These are phyloP conservation scores for Myotis vivesi DNA, from an alignment of 2,797 vertebrate species.

Conservation along the genomic window DNA sequence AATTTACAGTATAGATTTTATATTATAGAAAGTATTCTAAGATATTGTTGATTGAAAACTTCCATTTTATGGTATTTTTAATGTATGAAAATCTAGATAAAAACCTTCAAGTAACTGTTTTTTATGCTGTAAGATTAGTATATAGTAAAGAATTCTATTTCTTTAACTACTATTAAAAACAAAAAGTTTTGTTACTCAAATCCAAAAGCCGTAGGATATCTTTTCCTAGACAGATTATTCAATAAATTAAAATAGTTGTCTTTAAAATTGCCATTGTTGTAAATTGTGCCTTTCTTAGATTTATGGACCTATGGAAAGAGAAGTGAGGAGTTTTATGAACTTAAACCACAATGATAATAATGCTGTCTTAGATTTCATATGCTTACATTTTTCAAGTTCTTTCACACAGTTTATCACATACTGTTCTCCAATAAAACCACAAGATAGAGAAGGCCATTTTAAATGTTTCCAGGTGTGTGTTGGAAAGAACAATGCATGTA, in stretches of 20 bases:
- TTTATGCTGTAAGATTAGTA: not conserved
- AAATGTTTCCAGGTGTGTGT: not conserved
- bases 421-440: not conserved
- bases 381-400: not conserved
- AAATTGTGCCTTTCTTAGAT: constrained; percentile 3
- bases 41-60: not conserved
- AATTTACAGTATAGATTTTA: constrained; percentile 5
- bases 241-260: constrained; percentile 19
- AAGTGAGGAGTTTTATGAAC: not conserved
- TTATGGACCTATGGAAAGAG: not conserved
- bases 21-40: constrained; percentile 32
- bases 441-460: not conserved
- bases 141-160: constrained; percentile 3
- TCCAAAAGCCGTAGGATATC: not conserved
- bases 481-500: not conserved
- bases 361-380: not conserved
- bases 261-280: constrained; percentile 34
- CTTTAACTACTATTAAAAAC: constrained; percentile 13
- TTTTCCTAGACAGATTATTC: constrained; percentile 15
- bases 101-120: not conserved
- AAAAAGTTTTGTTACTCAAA: not conserved
- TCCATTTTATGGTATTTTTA: constrained; percentile 47
- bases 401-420: not conserved
- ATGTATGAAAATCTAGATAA: constrained; percentile 25
- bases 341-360: not conserved